A percentile compares a stretch with the other conserved stretches of the same genome.
phyloP scores from a whole-genome alignment of 2,888 invertebrate species.

The Syrphus vitripennis region DNA sequence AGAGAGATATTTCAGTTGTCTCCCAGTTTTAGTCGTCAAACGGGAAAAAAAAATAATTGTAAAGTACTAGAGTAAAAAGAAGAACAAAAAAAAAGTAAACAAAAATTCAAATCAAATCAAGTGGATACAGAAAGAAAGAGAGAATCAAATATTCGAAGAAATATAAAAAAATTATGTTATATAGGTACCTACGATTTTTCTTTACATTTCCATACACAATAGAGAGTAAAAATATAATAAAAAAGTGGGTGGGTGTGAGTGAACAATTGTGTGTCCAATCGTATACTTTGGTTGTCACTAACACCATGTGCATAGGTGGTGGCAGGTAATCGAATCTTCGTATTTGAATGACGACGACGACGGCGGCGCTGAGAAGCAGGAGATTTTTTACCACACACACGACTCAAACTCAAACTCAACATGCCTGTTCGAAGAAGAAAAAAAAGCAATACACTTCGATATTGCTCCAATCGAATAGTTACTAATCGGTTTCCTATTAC shows the following conservation, averaged over 20 bases:
- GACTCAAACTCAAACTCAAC: conserved; percentile 31
- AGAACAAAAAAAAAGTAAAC: conserved; percentile 54
- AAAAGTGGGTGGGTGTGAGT: conserved; percentile 72
- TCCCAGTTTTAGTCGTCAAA: conserved; percentile 29
- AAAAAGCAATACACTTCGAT: conserved; percentile 62
- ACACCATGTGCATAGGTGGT: conserved; percentile 71
- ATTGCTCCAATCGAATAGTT: conserved; percentile 70
- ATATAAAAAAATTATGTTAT: conserved; percentile 46
- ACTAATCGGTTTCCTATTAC: conserved; percentile 71
- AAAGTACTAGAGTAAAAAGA: conserved; percentile 7
- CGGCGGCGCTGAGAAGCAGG: conserved; percentile 56
- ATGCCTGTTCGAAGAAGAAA: not conserved
- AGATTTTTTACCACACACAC: conserved; percentile 61
- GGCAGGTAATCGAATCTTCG: conserved; percentile 70
- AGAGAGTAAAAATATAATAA: conserved; percentile 64
- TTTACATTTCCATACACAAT: conserved; percentile 66
- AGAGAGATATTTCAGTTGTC: conserved; percentile 23
- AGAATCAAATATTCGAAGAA: conserved; percentile 64
- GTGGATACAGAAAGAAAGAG: conserved; percentile 70
- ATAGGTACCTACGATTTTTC: conserved; percentile 36
- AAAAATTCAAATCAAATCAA: conserved; percentile 69
- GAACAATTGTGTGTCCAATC: conserved; percentile 69
- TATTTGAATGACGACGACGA: conserved; percentile 64
- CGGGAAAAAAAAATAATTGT: conserved; percentile 51
- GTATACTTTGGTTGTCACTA: conserved; percentile 71